Base-by-base conservation (phyloP, 1,140 invertebrate species). In the Saccostrea cuccullata region DNA sequence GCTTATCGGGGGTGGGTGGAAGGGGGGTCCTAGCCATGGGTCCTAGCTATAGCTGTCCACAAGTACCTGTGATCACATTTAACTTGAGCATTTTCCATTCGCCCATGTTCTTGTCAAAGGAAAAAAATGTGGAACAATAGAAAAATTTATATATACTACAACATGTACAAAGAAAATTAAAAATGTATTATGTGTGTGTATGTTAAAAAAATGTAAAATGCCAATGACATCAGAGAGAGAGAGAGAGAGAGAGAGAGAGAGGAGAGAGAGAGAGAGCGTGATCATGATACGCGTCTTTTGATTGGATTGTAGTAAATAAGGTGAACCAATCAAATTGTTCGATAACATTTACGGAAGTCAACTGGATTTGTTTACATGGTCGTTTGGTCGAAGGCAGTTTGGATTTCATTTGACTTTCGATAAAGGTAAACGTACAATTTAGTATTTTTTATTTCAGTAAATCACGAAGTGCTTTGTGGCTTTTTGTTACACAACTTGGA, bases 241-340 rank as follows among this genome's bases (percentile, higher is more conserved):
- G 70, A 77, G 70, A 77, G 70, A 77, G 70, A 77, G 70, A 77
- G 70, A 77, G 70, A 77, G 70, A 36, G 70, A 30, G 70, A 30
- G 6, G 67, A 73, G 67, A 73, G 70, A 73, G 70, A 73, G 23
- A 73, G 67, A 73, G n/a, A 30, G 26, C 26, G 26, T 77, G 6
- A n/a, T 23, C 60, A 17, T 67, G 20, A 67, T 30, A 77, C 70
- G 2, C 26, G 15, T 36, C 13, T 77, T 77, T 26, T 77, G 70
- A 36, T 77, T 77, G 70, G 70, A 15, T 67, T 77, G 12, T 26
- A 77, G 1, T 11, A 15, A 30, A 77, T 3, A 26, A 4, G 8
- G 23, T 77, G 9, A 77, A 17, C 70, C 70, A 77, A 77, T 77
- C 12, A 77, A 77, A 77, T 77, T 15, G 26, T 13, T 30, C 13